A percentile compares a stretch with the other conserved stretches of the same genome.
These are phyloP conservation scores for Sylvia atricapilla DNA, from an alignment of 2,113 vertebrate genomes.

Conservation along the genomic window DNA sequence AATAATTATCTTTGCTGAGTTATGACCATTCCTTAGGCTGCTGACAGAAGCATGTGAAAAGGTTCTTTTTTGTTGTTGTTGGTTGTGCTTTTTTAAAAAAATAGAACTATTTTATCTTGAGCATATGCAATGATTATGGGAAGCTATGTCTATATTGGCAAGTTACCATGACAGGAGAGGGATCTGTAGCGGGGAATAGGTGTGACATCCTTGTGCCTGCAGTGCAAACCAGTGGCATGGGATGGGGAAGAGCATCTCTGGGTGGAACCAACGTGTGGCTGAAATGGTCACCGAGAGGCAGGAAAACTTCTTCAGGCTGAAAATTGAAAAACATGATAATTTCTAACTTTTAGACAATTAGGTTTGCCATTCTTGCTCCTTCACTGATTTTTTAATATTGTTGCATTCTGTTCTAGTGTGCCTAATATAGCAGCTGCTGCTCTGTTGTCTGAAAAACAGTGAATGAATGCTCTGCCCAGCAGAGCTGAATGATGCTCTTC, in stretches of 20 bases:
- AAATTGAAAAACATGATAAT: neutral
- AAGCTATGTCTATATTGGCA: neutral
- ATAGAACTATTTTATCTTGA: neutral
- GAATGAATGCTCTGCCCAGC: neutral
- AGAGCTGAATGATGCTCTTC: neutral
- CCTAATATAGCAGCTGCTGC: neutral
- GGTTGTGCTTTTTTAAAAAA: neutral
- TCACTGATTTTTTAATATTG: neutral
- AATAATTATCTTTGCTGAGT: neutral
- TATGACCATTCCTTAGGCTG: neutral
- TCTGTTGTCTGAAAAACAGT: neutral
- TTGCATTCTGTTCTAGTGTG: neutral
- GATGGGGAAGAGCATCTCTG: neutral
- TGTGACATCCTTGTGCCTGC: neutral
- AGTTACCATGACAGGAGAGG: neutral
- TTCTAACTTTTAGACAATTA: neutral
- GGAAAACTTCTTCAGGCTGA: neutral
- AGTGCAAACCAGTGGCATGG: neutral
- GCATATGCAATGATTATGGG: neutral
- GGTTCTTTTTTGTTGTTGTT: neutral
- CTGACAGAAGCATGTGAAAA: neutral
- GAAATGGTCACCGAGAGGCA: accelerated
- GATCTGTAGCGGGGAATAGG: accelerated
- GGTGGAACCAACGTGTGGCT: accelerated
- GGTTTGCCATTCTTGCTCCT: neutral